These are phyloP conservation scores for Brachyhypopomus gauderio DNA, from an alignment of 2,113 vertebrate genomes.

Conservation along the genomic window DNA sequence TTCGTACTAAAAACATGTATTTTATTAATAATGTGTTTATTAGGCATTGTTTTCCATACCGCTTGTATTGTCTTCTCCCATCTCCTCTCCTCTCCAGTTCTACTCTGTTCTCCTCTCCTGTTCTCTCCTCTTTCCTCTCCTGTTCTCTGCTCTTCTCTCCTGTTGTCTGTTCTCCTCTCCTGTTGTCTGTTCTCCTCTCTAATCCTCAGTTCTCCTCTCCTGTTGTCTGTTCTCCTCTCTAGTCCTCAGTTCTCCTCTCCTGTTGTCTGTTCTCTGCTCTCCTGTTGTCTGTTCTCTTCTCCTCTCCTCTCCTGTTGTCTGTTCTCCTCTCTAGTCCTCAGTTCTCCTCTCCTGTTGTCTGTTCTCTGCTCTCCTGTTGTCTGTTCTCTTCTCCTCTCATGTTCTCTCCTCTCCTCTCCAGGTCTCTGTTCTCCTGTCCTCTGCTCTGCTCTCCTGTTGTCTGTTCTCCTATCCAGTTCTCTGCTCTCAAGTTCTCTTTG, in stretches of 20 bases:
- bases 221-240: neutral
- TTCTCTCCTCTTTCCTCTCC: neutral
- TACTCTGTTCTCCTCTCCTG: neutral
- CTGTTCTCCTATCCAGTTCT: neutral
- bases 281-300: too few species aligned
- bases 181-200: slow-evolving; percentile 38
- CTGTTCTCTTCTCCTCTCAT: neutral
- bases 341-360: neutral
- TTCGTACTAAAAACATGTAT: too few species aligned
- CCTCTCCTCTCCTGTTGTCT: too few species aligned
- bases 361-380: neutral
- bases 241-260: slow-evolving; percentile 14
- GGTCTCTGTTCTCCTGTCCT: too few species aligned
- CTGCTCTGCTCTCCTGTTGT: neutral
- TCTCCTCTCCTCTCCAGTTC: too few species aligned
- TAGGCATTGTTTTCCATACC: too few species aligned
- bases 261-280: slow-evolving; percentile 1
- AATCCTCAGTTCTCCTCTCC: slow-evolving; percentile 15
- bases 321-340: slow-evolving; percentile 1
- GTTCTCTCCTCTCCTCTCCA: neutral
- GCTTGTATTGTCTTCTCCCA: too few species aligned
- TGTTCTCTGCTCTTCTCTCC: slow-evolving; percentile 1
- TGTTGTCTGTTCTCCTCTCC: neutral
- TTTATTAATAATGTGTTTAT: too few species aligned
- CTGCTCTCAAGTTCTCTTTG: neutral